These are phyloP conservation scores for Elmis aenea DNA, from an alignment of 2,888 invertebrate genomes.

Conservation along the genomic window DNA sequence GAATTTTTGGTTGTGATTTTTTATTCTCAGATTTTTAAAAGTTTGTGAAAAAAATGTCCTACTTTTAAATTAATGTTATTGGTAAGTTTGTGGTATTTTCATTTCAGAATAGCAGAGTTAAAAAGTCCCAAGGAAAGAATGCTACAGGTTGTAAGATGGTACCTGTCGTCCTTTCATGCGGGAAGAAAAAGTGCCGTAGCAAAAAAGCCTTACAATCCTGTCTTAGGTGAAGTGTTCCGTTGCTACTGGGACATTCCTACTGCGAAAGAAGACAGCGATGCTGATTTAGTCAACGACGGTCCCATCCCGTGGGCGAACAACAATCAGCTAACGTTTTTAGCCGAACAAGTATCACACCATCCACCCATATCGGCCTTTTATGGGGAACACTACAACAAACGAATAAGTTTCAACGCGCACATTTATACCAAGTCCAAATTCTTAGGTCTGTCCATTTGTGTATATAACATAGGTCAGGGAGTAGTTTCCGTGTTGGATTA, in stretches of 20 bases:
- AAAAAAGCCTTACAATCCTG: conserved; percentile 98
- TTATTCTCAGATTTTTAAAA: too few relatives aligned
- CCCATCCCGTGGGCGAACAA: conserved; percentile 88
- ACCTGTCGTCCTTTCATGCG: conserved; percentile 97
- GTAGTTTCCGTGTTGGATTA: conserved; percentile 83
- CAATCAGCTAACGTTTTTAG: conserved; percentile 87
- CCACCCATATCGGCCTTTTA: conserved; percentile 99
- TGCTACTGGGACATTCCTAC: conserved; percentile 74
- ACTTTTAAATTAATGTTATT: too few relatives aligned
- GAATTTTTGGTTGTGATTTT: too few relatives aligned
- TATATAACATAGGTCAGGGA: conserved; percentile 94
- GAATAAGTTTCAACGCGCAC: conserved; percentile 89
- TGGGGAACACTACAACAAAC: conserved; percentile 89
- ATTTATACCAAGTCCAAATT: conserved; percentile 99
- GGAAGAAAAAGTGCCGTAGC: conserved; percentile 95
- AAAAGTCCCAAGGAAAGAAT: conserved; percentile 83
- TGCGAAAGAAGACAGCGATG: conserved; percentile 6
- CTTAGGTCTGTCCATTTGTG: conserved; percentile 94
- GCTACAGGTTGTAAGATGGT: conserved; percentile 94
- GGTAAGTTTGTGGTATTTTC: conserved; percentile 11
- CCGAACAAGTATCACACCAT: conserved; percentile 99
- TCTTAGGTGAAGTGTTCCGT: conserved; percentile 92
- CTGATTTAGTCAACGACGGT: conserved; percentile 60
- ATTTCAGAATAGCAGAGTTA: conserved; percentile 78
- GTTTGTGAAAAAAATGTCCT: too few relatives aligned